phyloP scores from a whole-genome alignment of 2,888 invertebrate genomes.

The Periphyllus acericola region DNA sequence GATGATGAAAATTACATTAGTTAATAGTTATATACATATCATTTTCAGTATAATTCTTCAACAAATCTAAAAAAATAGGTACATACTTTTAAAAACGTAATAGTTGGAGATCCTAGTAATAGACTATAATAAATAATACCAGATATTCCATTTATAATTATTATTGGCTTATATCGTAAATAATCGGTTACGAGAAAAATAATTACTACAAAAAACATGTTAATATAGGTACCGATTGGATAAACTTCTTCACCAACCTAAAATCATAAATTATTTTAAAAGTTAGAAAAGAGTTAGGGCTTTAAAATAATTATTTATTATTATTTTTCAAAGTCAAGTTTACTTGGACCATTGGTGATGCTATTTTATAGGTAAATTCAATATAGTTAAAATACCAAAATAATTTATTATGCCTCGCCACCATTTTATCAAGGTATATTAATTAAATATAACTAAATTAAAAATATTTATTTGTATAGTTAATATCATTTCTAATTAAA shows the following conservation, averaged over 20 bases:
- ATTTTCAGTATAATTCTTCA: background rate
- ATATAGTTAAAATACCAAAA: too few species aligned
- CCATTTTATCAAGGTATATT: too few species aligned
- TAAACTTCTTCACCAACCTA: slow-evolving; percentile 80
- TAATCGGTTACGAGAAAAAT: slow-evolving; percentile 88
- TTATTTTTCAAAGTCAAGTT: background rate
- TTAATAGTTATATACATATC: too few species aligned
- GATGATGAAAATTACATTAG: background rate
- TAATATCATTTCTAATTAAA: too few species aligned
- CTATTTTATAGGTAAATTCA: too few species aligned
- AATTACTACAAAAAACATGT: slow-evolving; percentile 77
- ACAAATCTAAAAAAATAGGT: background rate
- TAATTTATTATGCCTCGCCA: too few species aligned
- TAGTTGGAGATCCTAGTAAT: slow-evolving; percentile 77
- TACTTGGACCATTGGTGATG: too few species aligned
- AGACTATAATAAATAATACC: slow-evolving; percentile 80
- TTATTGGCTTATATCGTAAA: slow-evolving; percentile 85
- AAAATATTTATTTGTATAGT: too few species aligned
- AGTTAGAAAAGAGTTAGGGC: background rate
- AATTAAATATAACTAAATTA: too few species aligned
- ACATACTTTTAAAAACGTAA: slow-evolving; percentile 17
- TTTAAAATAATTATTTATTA: background rate
- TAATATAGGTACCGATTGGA: slow-evolving; percentile 87
- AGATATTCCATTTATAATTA: slow-evolving; percentile 79
- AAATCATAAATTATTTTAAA: background rate